These are phyloP conservation scores for Selenia dentaria DNA, from an alignment of 2,888 invertebrate species.

Conservation along the genomic window DNA sequence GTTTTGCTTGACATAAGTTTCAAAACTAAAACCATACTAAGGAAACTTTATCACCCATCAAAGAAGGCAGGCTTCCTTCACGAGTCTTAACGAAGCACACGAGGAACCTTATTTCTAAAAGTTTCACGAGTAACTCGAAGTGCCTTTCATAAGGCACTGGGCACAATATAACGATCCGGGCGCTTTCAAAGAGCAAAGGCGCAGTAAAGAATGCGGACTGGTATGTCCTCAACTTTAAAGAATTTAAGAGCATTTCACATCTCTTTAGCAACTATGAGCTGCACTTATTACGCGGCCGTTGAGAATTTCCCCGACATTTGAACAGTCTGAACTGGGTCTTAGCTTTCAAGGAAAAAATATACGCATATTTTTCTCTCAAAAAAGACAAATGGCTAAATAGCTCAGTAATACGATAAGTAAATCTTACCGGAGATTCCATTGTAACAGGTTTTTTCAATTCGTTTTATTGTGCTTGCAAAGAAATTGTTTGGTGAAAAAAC, in stretches of 20 bases:
- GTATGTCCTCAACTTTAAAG: slow-evolving; percentile 18
- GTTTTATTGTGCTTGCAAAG: too few species aligned
- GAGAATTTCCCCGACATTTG: slow-evolving; percentile 8
- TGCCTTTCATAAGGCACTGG: slow-evolving; percentile 5
- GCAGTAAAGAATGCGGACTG: slow-evolving; percentile 21
- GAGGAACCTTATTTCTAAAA: slow-evolving; percentile 15
- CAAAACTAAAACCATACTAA: slow-evolving; percentile 15
- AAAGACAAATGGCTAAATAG: slow-evolving; percentile 11
- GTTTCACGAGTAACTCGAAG: slow-evolving; percentile 4
- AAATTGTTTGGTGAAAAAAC: too few species aligned
- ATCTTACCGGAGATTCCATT: too few species aligned
- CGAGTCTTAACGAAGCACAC: slow-evolving; percentile 18
- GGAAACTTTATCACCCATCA: slow-evolving; percentile 17
- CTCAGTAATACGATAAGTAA: not conserved
- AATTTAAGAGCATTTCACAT: slow-evolving; percentile 27
- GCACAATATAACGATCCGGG: slow-evolving; percentile 4
- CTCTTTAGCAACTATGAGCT: slow-evolving; percentile 31
- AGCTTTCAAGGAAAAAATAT: slow-evolving; percentile 1
- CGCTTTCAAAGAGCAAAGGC: slow-evolving; percentile 21
- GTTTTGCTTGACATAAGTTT: not conserved
- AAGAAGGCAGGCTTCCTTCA: slow-evolving; percentile 16
- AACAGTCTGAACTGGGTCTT: slow-evolving; percentile 6
- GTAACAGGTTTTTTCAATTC: too few species aligned
- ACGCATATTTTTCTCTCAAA: not conserved
- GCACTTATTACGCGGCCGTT: slow-evolving; percentile 22